A percentile compares a stretch with the other conserved stretches of the same genome.
These are phyloP conservation scores for Tachystola acroxantha DNA, from an alignment of 2,888 invertebrate genomes.

Conservation along the genomic window DNA sequence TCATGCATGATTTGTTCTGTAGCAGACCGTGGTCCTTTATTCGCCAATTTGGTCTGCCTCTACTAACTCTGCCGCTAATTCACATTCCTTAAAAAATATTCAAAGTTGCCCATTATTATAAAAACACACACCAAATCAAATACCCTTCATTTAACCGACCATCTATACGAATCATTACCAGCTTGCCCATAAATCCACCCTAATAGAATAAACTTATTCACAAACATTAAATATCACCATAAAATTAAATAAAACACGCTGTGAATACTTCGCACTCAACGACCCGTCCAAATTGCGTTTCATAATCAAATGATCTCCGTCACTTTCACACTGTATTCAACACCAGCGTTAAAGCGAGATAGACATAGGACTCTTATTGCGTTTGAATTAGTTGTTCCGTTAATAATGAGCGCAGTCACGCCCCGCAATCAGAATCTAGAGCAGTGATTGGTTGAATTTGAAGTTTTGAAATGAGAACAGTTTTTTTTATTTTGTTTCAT, in stretches of 20 bases:
- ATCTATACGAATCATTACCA: constrained; percentile 52
- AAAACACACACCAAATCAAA: constrained; percentile 19
- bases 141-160: constrained; percentile 27
- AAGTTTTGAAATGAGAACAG: constrained; percentile 48
- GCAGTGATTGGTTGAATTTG: constrained; percentile 57
- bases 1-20: too few species aligned
- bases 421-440: constrained; percentile 59
- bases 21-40: too few species aligned
- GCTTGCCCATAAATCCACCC: constrained; percentile 56
- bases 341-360: constrained; percentile 30
- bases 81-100: too few species aligned
- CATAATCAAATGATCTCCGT: constrained; percentile 29
- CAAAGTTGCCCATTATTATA: too few species aligned
- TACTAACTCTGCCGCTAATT: too few species aligned
- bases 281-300: constrained; percentile 44
- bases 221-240: constrained; percentile 64
- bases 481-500: constrained; percentile 61
- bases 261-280: constrained; percentile 40
- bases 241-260: constrained; percentile 72
- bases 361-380: constrained; percentile 19
- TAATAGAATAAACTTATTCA: constrained; percentile 63
- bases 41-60: too few species aligned
- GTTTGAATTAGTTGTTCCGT: constrained; percentile 25
- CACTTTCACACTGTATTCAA: constrained; percentile 20
- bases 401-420: constrained; percentile 69